Evolutionary conservation across 2,797 vertebrate genomes (phyloP).

Genomic region (Tangara arthus): DNA sequence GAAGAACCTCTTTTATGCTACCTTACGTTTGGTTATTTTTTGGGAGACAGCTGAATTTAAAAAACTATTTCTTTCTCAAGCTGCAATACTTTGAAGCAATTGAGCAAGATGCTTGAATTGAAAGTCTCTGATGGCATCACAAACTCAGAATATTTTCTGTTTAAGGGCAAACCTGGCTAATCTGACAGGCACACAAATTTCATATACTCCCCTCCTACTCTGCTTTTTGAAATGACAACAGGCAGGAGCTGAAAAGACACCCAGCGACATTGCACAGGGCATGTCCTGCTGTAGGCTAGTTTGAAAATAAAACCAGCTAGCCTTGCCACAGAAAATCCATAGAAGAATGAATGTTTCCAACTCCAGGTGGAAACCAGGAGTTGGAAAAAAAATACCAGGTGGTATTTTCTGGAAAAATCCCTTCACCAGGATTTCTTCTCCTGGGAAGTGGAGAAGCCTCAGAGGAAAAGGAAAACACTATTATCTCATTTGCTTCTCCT

Average conservation of each 20-base stretch:
- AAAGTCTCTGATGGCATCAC: neutral
- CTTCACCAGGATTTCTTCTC: no score
- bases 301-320: neutral
- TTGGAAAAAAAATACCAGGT: no score
- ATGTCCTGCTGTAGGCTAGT: neutral
- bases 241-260: neutral
- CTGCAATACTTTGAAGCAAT: neutral
- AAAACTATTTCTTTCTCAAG: neutral
- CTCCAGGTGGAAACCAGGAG: no score
- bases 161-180: neutral
- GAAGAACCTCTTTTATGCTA: neutral
- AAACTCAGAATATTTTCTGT: neutral
- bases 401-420: no score
- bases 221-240: neutral
- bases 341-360: neutral
- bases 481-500: no score
- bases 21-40: neutral
- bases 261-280: neutral
- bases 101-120: neutral
- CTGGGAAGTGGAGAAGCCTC: no score
- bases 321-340: neutral
- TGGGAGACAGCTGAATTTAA: neutral
- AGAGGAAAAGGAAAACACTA: no score
- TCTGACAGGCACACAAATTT: neutral
- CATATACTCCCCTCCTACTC: neutral